A percentile compares a stretch with the other conserved stretches of the same genome.
These are phyloP conservation scores for Chloroceryle inda DNA, from an alignment of 2,797 vertebrate genomes.

Conservation along the genomic window DNA sequence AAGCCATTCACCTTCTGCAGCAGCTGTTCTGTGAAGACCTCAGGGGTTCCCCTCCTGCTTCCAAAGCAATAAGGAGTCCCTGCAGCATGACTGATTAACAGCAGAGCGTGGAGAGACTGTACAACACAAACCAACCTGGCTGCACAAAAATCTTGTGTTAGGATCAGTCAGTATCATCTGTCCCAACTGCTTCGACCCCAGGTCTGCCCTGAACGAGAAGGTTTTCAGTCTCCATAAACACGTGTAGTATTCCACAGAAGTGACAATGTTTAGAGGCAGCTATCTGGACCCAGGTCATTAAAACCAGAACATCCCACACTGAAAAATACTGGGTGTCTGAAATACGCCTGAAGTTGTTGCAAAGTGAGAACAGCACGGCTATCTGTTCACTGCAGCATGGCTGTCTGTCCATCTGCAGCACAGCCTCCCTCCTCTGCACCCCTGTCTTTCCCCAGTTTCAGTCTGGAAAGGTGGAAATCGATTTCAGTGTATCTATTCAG, in stretches of 20 bases:
- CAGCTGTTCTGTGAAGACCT: neutral
- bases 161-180: rapidly evolving
- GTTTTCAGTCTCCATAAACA: neutral
- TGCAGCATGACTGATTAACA: neutral
- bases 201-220: neutral
- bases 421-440: neutral
- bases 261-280: neutral
- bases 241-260: rapidly evolving
- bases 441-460: neutral
- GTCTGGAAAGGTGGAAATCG: neutral
- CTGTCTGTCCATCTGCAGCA: neutral
- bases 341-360: neutral
- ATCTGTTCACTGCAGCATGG: neutral
- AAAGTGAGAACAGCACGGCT: neutral
- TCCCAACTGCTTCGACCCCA: neutral
- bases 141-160: neutral
- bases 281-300: neutral
- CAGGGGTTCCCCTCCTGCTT: neutral
- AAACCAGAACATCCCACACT: neutral
- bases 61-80: neutral
- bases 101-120: neutral
- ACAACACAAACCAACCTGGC: rapidly evolving
- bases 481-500: neutral
- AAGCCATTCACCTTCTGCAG: rapidly evolving
- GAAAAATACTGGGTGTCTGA: neutral